phyloP scores from a whole-genome alignment of 2,113 vertebrate genomes.

The Entelurus aequoreus region DNA sequence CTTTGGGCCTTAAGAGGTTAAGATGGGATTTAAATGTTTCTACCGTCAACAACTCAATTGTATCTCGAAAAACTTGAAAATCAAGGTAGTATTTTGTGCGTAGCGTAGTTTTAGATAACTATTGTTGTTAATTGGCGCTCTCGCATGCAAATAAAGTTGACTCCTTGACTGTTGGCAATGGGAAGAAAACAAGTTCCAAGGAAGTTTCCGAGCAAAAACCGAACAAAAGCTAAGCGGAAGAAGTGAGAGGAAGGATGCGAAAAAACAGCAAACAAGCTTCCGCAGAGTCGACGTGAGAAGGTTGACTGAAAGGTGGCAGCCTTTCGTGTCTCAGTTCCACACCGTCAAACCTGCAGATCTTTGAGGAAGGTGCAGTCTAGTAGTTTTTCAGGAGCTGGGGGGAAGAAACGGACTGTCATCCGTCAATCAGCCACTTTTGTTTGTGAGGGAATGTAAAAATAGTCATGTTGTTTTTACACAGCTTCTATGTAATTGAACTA shows the following conservation, averaged over 20 bases:
- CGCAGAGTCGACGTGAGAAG: neutral
- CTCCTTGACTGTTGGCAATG: no score
- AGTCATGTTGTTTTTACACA: neutral
- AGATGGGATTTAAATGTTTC: no score
- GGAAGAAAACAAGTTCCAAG: no score
- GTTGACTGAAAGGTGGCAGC: slow-evolving; percentile 4
- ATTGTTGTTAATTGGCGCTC: no score
- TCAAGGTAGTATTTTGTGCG: no score
- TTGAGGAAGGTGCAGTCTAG: neutral
- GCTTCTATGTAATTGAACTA: no score
- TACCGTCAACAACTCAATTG: no score
- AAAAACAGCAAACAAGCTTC: slow-evolving; percentile 1
- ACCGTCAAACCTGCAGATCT: slow-evolving; percentile 8
- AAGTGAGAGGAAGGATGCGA: neutral
- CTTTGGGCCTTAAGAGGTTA: no score
- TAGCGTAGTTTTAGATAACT: no score
- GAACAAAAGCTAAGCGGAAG: neutral
- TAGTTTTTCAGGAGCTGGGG: neutral
- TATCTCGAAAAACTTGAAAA: no score
- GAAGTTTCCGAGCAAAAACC: neutral
- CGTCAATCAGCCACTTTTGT: neutral
- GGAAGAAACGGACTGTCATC: neutral
- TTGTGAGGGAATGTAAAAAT: slow-evolving; percentile 2
- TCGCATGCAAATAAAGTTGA: no score
- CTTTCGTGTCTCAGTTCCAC: slow-evolving; percentile 7